A percentile compares a stretch with the other conserved stretches of the same genome.
phyloP scores from a whole-genome alignment of 2,113 vertebrate species.

The Grus americana region DNA sequence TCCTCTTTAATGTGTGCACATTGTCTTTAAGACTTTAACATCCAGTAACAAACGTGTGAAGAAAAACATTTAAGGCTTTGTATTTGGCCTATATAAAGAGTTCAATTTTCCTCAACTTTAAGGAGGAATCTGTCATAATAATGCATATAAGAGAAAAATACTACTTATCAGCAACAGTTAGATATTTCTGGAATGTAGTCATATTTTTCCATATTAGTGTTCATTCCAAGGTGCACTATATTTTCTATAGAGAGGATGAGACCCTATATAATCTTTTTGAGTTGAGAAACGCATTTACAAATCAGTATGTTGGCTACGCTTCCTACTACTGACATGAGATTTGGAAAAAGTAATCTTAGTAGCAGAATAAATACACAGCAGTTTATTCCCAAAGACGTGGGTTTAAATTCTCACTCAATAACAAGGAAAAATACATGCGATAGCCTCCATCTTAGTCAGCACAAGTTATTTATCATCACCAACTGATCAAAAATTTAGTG shows the following conservation, averaged over 20 bases:
- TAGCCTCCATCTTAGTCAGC: not conserved
- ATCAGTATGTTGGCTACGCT: not conserved
- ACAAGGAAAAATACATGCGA: not conserved
- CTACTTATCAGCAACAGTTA: not conserved
- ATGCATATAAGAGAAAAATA: not conserved
- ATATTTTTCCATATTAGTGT: not conserved
- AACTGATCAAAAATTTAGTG: not conserved
- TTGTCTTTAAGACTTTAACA: not conserved
- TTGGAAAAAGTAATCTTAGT: not conserved
- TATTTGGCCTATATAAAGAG: not conserved
- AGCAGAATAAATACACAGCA: not conserved
- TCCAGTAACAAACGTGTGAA: not conserved
- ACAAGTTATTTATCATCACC: not conserved
- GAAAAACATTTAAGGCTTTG: not conserved
- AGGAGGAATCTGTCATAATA: not conserved
- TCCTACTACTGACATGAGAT: not conserved
- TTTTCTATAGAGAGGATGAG: not conserved
- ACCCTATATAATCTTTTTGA: not conserved
- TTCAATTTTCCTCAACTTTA: not conserved
- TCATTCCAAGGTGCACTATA: not conserved
- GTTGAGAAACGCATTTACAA: not conserved
- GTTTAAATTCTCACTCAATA: not conserved
- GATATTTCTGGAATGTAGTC: not conserved
- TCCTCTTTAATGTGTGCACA: not conserved
- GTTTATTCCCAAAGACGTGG: not conserved